These are phyloP conservation scores for Nowickia ferox DNA, from an alignment of 2,888 invertebrate genomes.

Conservation along the genomic window DNA sequence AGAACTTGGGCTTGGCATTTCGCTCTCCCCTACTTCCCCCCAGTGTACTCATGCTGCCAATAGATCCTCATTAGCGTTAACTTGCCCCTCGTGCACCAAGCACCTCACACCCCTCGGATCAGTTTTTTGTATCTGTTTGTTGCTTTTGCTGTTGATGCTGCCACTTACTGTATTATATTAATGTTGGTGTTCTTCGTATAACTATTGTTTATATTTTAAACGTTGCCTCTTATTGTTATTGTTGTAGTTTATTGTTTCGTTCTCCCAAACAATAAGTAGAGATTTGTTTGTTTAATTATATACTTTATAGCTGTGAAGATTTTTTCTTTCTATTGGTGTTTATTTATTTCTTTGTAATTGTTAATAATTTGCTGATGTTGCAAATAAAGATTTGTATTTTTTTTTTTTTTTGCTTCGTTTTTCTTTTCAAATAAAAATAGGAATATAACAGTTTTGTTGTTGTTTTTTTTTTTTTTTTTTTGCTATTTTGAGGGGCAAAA, in stretches of 20 bases:
- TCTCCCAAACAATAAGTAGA: conserved; percentile 28
- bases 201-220: conserved; percentile 25
- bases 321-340: conserved; percentile 46
- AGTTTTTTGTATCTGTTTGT: conserved; percentile 72
- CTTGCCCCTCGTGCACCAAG: conserved; percentile 81
- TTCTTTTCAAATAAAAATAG: conserved; percentile 26
- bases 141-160: conserved; percentile 30
- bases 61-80: conserved; percentile 84
- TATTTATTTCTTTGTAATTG: conserved; percentile 41
- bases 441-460: conserved; percentile 30
- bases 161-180: not conserved
- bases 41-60: conserved; percentile 84
- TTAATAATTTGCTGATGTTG: conserved; percentile 49
- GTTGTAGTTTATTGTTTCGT: not conserved
- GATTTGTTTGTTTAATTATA: conserved; percentile 7
- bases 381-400: conserved; percentile 30
- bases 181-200: not conserved
- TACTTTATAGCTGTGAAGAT: conserved; percentile 2
- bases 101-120: conserved; percentile 76
- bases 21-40: conserved; percentile 84
- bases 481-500: conserved; percentile 37
- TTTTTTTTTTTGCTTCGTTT: conserved; percentile 23
- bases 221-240: conserved; percentile 19
- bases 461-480: conserved; percentile 29
- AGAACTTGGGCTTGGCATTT: conserved; percentile 94